Base-by-base conservation (phyloP, 1,140 invertebrate genomes). In the Panagrolaimus sp. region DNA sequence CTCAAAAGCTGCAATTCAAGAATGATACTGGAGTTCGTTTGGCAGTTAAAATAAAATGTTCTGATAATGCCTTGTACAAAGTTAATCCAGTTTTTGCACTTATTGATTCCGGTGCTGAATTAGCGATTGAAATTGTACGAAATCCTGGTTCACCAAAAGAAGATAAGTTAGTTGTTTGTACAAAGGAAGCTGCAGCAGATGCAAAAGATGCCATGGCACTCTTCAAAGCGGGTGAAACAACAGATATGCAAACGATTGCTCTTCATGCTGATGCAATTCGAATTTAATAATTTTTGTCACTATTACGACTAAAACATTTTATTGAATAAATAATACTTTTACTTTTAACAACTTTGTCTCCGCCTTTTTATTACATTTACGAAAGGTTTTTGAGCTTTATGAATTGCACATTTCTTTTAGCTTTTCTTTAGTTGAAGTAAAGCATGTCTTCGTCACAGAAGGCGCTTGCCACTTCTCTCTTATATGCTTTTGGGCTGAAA, bases 31-130 rank as follows among this genome's bases (percentile, higher is more conserved):
- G 31, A 16, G 51, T 67, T 48, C 65, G 69, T 38, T 57, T 65
- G 11, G 73, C 73, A 20, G 46, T 78, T 31, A 75, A 75, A 69
- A 47, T 75, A n/a, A 75, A 75, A 43, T 75, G 73, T 31, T 75
- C 73, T 20, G 73, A 75, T 43, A 75, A 75, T 45, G 44, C 51
- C 14, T 53, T 76, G 13, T 75, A 75, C 43, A 62, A 68, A 25
- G 68, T 75, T 14, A 70, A 70, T 38, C 73, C 73, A n/a, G 73
- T 75, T 38, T 69, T 66, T 43, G 69, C 66, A 42, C 67, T 76
- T 45, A 65, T 73, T 45, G 73, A 75, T 43, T 38, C 63, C 9
- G 65, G 70, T 14, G 42, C 23, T 9, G 27, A 27, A 9, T 31
- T 38, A 14, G 44, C 42, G 14, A 47, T 70, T 31, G 69, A 70